Conservation (phyloP, 2,888 invertebrate species). For the Charanyca ferruginea region DNA sequence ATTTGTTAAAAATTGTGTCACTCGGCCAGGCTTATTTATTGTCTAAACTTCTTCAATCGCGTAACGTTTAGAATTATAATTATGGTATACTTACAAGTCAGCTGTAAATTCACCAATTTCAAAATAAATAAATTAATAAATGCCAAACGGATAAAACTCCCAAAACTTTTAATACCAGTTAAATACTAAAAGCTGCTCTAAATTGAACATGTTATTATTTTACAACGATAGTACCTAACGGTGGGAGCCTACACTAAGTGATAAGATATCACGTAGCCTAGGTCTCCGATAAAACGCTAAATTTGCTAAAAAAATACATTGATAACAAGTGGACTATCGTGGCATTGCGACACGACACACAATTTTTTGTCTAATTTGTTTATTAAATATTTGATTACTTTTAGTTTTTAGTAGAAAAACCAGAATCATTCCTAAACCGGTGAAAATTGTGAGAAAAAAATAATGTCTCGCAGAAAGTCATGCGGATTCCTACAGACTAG, state of each 20-base stretch:
- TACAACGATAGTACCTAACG: constrained; percentile 52
- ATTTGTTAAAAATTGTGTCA: no score
- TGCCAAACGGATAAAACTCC: no score
- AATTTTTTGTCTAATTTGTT: constrained; percentile 56
- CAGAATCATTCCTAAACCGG: not conserved
- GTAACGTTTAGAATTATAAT: no score
- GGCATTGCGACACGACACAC: constrained; percentile 58
- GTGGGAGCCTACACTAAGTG: constrained; percentile 80
- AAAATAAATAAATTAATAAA: no score
- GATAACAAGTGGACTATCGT: constrained; percentile 82
- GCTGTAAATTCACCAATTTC: no score
- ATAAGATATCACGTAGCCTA: constrained; percentile 87
- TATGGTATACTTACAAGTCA: no score
- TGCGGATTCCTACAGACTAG: not conserved
- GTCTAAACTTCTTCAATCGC: no score
- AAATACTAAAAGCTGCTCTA: constrained; percentile 22
- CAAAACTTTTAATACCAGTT: not conserved
- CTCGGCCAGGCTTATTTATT: no score
- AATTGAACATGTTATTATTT: constrained; percentile 51
- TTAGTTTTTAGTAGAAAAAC: not conserved
- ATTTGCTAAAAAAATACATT: constrained; percentile 81
- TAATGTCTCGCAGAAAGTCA: not conserved
- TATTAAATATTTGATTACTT: constrained; percentile 34
- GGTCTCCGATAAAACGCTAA: constrained; percentile 88
- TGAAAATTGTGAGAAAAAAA: not conserved